Evolutionary conservation across 2,797 vertebrate species (phyloP).

Genomic region (Cottoperca gobio): DNA sequence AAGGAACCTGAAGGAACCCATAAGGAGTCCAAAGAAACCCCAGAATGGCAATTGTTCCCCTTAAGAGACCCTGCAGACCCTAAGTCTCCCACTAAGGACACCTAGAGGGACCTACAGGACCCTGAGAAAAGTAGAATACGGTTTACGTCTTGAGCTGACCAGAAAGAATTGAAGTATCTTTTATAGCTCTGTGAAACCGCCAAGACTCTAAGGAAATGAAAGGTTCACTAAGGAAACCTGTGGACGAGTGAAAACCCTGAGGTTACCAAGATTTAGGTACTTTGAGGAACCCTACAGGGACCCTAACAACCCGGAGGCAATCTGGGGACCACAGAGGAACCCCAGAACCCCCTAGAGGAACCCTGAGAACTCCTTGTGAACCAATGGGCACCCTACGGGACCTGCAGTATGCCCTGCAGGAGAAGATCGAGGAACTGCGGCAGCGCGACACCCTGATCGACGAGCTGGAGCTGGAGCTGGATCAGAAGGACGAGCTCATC

Average conservation of each 20-base stretch:
- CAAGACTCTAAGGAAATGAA: neutral
- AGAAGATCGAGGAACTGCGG: slow-evolving; percentile 97
- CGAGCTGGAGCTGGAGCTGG: slow-evolving; percentile 96
- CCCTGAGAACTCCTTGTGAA: neutral
- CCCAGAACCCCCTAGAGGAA: neutral
- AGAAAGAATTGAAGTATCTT: neutral
- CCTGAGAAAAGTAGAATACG: too few relatives aligned
- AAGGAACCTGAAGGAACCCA: too few relatives aligned
- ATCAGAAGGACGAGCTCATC: slow-evolving; percentile 97
- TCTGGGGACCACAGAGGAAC: neutral
- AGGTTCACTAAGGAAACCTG: neutral
- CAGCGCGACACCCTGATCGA: slow-evolving; percentile 96
- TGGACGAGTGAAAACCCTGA: neutral
- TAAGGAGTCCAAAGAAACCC: too few relatives aligned
- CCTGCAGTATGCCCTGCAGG: slow-evolving; percentile 95
- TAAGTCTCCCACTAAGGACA: too few relatives aligned
- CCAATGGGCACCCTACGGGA: slow-evolving; percentile 95
- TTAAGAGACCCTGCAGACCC: too few relatives aligned
- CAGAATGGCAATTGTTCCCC: too few relatives aligned
- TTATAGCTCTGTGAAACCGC: too few relatives aligned
- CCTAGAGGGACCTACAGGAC: too few relatives aligned
- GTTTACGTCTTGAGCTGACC: too few relatives aligned
- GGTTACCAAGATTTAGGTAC: neutral
- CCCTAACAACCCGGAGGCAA: neutral
- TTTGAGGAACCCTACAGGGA: neutral